These are phyloP conservation scores for Dinomys branickii DNA, from an alignment of 2,113 vertebrate genomes.

Conservation along the genomic window DNA sequence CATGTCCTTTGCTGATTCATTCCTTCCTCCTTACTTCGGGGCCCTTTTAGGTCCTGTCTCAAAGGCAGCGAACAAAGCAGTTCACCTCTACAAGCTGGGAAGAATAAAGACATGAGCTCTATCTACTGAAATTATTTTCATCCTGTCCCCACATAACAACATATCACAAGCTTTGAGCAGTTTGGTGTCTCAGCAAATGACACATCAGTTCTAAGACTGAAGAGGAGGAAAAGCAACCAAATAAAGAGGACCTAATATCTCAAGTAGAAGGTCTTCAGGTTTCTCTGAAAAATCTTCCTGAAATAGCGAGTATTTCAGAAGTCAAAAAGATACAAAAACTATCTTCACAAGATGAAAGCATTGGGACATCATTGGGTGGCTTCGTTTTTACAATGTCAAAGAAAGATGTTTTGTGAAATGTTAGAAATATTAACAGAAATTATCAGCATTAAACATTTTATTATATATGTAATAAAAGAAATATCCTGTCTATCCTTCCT, in stretches of 20 bases:
- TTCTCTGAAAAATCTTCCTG: constrained; percentile 87
- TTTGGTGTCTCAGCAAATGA: constrained; percentile 93
- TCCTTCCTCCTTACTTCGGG: too few species aligned
- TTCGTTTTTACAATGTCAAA: constrained; percentile 96
- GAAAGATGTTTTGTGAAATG: constrained; percentile 93
- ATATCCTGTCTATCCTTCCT: neutral
- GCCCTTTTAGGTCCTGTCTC: too few species aligned
- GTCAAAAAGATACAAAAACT: constrained; percentile 97
- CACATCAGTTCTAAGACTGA: constrained; percentile 80
- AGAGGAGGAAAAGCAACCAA: constrained; percentile 83
- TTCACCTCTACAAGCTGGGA: too few species aligned
- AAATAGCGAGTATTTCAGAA: constrained; percentile 88
- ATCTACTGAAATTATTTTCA: too few species aligned
- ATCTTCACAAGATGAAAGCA: constrained; percentile 91
- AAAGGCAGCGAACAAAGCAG: too few species aligned
- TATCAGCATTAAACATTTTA: constrained; percentile 33
- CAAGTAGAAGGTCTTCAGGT: constrained; percentile 93
- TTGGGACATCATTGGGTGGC: constrained; percentile 91
- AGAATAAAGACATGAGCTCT: too few species aligned
- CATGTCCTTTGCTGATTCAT: too few species aligned
- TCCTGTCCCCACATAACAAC: too few species aligned
- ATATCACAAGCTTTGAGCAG: constrained; percentile 96
- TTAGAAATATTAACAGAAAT: constrained; percentile 38
- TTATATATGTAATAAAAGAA: neutral
- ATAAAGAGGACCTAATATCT: constrained; percentile 84